These are phyloP conservation scores for Trichosurus vulpecula DNA, from an alignment of 2,797 vertebrate species.

Conservation along the genomic window DNA sequence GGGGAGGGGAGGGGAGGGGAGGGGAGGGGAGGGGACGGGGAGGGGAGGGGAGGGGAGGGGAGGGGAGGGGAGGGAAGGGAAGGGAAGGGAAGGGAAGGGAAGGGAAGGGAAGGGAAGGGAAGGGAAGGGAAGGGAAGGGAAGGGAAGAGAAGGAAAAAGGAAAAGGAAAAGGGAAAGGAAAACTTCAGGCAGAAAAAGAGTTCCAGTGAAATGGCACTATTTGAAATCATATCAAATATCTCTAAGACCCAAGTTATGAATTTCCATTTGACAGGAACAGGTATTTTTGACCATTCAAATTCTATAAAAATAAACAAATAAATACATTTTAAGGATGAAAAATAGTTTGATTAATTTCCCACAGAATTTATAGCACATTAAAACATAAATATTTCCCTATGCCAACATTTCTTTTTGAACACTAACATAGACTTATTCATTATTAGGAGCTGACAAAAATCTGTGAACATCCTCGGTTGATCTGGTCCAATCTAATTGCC, in stretches of 20 bases:
- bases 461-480: conserved; percentile 58
- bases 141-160: too few relatives aligned
- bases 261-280: conserved; percentile 13
- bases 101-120: too few relatives aligned
- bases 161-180: too few relatives aligned
- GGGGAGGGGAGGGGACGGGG: accelerated
- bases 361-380: conserved; percentile 62
- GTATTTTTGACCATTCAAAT: conserved; percentile 15
- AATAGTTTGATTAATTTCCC: conserved; percentile 59
- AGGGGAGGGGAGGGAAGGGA: too few relatives aligned
- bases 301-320: conserved; percentile 19
- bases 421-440: conserved; percentile 39
- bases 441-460: conserved; percentile 58
- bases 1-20: too few relatives aligned
- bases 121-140: too few relatives aligned
- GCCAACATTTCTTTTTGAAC: conserved; percentile 63
- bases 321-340: conserved; percentile 40
- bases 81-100: too few relatives aligned
- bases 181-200: background rate
- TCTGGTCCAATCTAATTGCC: conserved; percentile 66
- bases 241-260: background rate
- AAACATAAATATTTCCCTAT: conserved; percentile 74
- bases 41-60: background rate
- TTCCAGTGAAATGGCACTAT: accelerated
- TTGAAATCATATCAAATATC: conserved; percentile 30